These are phyloP conservation scores for Nematopogon swammerdamellus DNA, from an alignment of 2,888 invertebrate genomes.

Conservation along the genomic window DNA sequence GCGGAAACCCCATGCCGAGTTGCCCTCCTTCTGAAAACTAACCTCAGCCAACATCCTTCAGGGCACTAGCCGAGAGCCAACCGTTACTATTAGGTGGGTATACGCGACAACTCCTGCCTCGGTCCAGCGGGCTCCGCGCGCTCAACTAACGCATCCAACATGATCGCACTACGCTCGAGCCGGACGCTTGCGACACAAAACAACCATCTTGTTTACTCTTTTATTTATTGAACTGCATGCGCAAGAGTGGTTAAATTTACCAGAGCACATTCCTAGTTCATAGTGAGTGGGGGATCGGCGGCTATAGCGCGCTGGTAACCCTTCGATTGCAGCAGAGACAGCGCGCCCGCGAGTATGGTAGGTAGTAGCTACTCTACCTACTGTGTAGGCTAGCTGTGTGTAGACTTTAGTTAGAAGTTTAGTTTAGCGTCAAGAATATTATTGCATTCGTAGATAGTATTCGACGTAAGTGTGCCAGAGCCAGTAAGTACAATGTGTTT, in stretches of 20 bases:
- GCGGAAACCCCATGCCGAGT: conserved; percentile 67
- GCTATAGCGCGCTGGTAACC: not conserved
- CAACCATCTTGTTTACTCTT: not conserved
- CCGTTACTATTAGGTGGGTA: too few species aligned
- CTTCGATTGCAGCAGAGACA: too few species aligned
- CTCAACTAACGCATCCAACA: not conserved
- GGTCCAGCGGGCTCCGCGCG: not conserved
- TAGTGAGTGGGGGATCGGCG: not conserved
- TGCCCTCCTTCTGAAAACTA: conserved; percentile 11
- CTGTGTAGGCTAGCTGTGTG: too few species aligned
- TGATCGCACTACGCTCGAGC: not conserved
- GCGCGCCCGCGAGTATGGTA: too few species aligned
- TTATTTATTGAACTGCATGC: not conserved
- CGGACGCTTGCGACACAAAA: not conserved
- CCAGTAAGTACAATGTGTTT: too few species aligned
- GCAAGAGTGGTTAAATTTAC: not conserved
- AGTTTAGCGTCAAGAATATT: too few species aligned
- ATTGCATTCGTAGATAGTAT: too few species aligned
- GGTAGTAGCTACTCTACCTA: too few species aligned
- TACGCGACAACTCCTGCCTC: not conserved
- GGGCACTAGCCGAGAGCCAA: too few species aligned
- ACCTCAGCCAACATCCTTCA: not conserved
- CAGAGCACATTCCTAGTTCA: not conserved
- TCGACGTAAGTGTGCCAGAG: too few species aligned
- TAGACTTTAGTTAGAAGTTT: too few species aligned